Base-by-base conservation (phyloP, 2,113 vertebrate species). In the Aleadryas rufinucha region DNA sequence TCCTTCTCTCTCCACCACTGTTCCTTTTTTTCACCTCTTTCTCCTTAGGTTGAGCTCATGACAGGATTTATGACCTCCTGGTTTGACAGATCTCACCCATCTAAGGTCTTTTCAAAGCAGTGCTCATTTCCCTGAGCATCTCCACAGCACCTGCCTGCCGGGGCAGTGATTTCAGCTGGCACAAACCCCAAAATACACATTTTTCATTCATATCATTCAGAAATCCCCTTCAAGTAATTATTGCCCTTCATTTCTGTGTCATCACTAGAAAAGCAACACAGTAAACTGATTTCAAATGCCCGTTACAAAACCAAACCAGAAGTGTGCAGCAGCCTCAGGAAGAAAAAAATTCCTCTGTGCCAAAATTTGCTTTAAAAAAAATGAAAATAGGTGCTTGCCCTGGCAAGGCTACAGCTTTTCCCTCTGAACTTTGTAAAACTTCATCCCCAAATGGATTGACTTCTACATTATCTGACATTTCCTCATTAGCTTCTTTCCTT, bases 401-500 rank as follows among this genome's bases (percentile, higher is more conserved):
- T 92, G 74, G 78, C 76, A 85, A 45, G 0, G 8, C 42, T 59
- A n/a, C 61, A 89, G 0, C 39, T 95, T 90, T 75, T 89, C 90
- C 60, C 71, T 88, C 91, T 86, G 94, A 95, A 90, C 90, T 95
- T 83, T 33, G 39, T n/a, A 66, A 89, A 92, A 93, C 84, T 95
- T 87, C 91, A 93, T 70, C 87, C 81, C 87, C 72, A 60, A 56
- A 63, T 20, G 61, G 61, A 72, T 70, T 93, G 90, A 94, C 45
- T 97, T 90, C 71, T 90, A 87, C 90, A 63, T 74, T 96, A 94
- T 87, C 95, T 96, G 95, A 96, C 94, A 92, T 93, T 93, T 96
- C 96, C 95, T 96, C 95, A 93, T 95, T 93, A 95, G 91, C 93
- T 96, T 93, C 94, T 96, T 93, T 94, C 89, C 95, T 45, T 91